These are phyloP conservation scores for Istiophorus platypterus DNA, from an alignment of 2,113 vertebrate species.

Conservation along the genomic window DNA sequence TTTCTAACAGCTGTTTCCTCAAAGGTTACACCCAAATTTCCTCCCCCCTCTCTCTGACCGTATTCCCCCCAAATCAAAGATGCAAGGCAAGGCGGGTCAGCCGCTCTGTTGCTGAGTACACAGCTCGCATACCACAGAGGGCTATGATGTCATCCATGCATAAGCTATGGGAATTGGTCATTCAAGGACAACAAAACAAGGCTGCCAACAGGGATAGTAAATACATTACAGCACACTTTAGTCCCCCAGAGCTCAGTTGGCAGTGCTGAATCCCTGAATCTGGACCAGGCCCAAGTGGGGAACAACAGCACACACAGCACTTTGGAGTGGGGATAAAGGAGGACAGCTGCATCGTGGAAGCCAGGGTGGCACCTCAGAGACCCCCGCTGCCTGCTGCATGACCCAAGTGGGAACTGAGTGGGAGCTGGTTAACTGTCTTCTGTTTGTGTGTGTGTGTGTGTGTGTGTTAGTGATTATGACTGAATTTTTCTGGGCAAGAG, in stretches of 20 bases:
- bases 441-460: conserved; percentile 45
- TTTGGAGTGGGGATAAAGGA: conserved; percentile 54
- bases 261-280: conserved; percentile 62
- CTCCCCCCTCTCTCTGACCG: not conserved
- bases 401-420: conserved; percentile 73
- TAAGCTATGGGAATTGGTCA: conserved; percentile 69
- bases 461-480: conserved; percentile 54
- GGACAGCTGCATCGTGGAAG: conserved; percentile 78
- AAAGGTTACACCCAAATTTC: conserved; percentile 26
- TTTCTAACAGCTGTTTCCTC: conserved; percentile 55
- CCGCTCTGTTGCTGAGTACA: conserved; percentile 48
- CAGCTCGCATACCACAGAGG: conserved; percentile 60
- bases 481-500: conserved; percentile 42
- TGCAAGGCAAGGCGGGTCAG: conserved; percentile 32
- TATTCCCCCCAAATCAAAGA: conserved; percentile 34
- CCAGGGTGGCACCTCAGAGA: conserved; percentile 63
- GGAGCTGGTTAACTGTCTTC: conserved; percentile 48
- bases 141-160: conserved; percentile 73
- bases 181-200: conserved; percentile 74
- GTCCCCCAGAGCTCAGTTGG: conserved; percentile 73
- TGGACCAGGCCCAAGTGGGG: conserved; percentile 73
- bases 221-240: conserved; percentile 79
- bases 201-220: conserved; percentile 77
- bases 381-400: conserved; percentile 72
- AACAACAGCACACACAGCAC: conserved; percentile 70